A percentile compares a stretch with the other conserved stretches of the same genome.
Evolutionary conservation across 1,140 invertebrate genomes (phyloP).

Genomic region (Drosophila auraria): DNA sequence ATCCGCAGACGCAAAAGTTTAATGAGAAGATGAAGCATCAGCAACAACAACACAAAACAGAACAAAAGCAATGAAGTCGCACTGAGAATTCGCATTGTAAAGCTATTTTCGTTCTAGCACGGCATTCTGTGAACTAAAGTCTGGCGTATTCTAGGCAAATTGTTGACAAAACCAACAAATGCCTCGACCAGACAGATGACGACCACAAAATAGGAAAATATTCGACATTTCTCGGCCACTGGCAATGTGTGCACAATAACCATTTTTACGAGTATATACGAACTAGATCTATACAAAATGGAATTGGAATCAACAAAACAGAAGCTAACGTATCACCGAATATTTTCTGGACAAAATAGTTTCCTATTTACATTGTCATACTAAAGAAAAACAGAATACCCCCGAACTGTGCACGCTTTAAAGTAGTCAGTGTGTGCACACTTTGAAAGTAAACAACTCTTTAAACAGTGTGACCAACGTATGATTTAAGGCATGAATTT

Average conservation of each 20-base stretch:
- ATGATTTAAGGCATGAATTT: background rate
- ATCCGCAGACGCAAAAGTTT: constrained; percentile 46
- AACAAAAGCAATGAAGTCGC: constrained; percentile 12
- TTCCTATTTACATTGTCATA: background rate
- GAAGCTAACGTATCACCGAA: background rate
- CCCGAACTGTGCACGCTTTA: background rate
- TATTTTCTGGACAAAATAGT: background rate
- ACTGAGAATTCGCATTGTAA: constrained; percentile 18
- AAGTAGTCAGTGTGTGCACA: background rate
- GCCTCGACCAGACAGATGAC: background rate
- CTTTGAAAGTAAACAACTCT: background rate
- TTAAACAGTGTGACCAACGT: background rate
- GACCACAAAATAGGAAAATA: constrained; percentile 28
- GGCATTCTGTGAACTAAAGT: constrained; percentile 19
- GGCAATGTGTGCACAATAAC: constrained; percentile 16
- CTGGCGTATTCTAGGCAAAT: constrained; percentile 23
- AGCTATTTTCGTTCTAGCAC: constrained; percentile 32
- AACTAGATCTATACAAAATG: constrained; percentile 1
- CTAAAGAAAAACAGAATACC: background rate
- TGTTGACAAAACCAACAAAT: constrained; percentile 25
- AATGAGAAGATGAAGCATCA: constrained; percentile 33
- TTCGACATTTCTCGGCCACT: constrained; percentile 4
- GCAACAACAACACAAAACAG: background rate
- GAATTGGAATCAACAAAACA: constrained; percentile 3
- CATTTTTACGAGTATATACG: constrained; percentile 9